Conservation (phyloP, 2,113 vertebrate genomes). For the Phocoena phocoena region DNA sequence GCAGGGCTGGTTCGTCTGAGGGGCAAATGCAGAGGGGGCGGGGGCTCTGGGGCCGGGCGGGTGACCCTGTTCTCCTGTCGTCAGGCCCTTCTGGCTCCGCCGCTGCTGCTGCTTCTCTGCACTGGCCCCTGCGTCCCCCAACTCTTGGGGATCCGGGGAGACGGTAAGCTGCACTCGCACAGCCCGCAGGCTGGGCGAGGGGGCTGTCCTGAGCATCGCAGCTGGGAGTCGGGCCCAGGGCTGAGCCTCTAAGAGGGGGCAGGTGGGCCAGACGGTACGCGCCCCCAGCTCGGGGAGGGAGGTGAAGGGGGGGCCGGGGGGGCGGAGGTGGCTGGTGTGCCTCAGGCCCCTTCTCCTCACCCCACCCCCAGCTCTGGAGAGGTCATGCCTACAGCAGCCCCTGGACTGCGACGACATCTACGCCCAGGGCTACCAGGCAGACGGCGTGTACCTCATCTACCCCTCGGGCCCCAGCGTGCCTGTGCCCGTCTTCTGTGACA, state of each 20-base stretch:
- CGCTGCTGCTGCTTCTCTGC: constrained; percentile 61
- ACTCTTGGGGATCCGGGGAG: constrained; percentile 69
- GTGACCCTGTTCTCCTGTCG: neutral
- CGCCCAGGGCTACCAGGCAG: constrained; percentile 70
- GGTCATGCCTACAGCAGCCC: constrained; percentile 71
- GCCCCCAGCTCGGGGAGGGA: too few relatives aligned
- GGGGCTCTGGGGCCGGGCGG: neutral
- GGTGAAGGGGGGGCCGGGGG: neutral
- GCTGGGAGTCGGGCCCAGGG: neutral
- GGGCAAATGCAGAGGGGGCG: neutral
- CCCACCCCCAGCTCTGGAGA: constrained; percentile 66
- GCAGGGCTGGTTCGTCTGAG: neutral
- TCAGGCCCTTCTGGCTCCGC: constrained; percentile 58
- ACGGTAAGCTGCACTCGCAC: constrained; percentile 40
- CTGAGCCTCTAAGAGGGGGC: neutral
- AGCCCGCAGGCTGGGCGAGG: fast-evolving
- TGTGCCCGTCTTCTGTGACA: constrained; percentile 88
- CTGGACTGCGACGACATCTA: constrained; percentile 82
- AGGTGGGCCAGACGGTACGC: neutral
- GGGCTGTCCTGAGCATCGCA: neutral
- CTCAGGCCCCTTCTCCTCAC: neutral
- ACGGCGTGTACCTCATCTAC: constrained; percentile 87
- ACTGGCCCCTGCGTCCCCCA: constrained; percentile 39
- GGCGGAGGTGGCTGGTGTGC: too few relatives aligned
- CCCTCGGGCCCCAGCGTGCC: constrained; percentile 82